These are phyloP conservation scores for Halocaridina rubra DNA, from an alignment of 2,888 invertebrate genomes.

Conservation along the genomic window DNA sequence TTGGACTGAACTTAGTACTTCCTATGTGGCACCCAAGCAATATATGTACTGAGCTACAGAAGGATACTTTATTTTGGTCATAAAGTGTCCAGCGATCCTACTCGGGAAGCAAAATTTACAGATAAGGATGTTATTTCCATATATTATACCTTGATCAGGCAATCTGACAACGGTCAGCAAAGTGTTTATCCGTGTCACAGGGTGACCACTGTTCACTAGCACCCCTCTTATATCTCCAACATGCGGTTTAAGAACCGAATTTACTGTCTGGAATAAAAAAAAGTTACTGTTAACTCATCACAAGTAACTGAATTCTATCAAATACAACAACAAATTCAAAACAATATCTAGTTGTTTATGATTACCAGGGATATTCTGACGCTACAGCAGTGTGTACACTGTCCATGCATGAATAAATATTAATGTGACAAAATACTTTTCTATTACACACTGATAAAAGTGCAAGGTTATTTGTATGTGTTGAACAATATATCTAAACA, in stretches of 20 bases:
- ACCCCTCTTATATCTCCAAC: conserved; percentile 38
- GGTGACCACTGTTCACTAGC: conserved; percentile 23
- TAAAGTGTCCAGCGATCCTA: not conserved
- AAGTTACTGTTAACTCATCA: too few relatives aligned
- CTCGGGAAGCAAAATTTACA: not conserved
- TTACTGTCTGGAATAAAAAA: conserved; percentile 31
- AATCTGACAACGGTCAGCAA: conserved; percentile 29
- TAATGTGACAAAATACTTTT: not conserved
- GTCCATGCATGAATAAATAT: not conserved
- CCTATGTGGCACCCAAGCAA: not conserved
- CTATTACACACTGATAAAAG: not conserved
- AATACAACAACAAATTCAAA: too few relatives aligned
- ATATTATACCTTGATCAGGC: too few relatives aligned
- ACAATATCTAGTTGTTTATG: too few relatives aligned
- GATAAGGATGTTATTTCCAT: too few relatives aligned
- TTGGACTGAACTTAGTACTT: not conserved
- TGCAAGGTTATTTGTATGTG: not conserved
- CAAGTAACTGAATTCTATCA: too few relatives aligned
- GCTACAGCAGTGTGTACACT: too few relatives aligned
- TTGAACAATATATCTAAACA: not conserved
- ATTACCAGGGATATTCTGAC: too few relatives aligned
- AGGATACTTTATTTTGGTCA: not conserved
- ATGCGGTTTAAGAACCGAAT: conserved; percentile 45
- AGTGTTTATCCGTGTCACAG: conserved; percentile 28
- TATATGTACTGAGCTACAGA: not conserved